phyloP scores from a whole-genome alignment of 2,113 vertebrate genomes.

The Harpagus bidentatus region DNA sequence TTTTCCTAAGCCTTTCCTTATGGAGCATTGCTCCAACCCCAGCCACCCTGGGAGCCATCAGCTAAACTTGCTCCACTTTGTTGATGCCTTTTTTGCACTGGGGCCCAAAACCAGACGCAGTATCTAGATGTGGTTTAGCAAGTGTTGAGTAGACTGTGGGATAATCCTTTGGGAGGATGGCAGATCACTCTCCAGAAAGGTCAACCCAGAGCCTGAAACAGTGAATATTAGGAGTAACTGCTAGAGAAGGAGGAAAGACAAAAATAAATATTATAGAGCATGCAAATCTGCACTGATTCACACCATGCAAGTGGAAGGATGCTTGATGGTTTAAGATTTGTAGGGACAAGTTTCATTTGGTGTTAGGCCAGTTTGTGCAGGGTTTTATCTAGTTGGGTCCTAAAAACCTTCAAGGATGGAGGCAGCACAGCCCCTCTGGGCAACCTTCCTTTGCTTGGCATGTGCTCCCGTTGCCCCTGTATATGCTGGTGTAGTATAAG shows the following conservation, averaged over 20 bases:
- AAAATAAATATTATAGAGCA: background rate
- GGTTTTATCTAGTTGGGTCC: background rate
- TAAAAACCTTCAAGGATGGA: background rate
- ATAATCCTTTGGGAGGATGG: too few species aligned
- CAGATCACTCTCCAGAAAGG: background rate
- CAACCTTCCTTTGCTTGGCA: background rate
- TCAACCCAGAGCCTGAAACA: background rate
- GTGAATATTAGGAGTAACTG: background rate
- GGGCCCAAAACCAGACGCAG: background rate
- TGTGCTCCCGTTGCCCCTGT: background rate
- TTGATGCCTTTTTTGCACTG: background rate
- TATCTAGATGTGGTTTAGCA: background rate
- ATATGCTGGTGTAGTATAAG: fast-evolving
- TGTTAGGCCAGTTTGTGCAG: background rate
- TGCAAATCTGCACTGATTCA: background rate
- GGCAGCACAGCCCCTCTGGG: background rate
- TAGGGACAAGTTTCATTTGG: background rate
- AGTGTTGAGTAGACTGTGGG: background rate
- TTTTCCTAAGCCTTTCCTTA: background rate
- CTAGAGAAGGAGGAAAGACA: background rate
- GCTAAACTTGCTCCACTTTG: background rate
- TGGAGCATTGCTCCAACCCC: background rate
- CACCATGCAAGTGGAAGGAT: background rate
- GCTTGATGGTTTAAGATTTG: too few species aligned
- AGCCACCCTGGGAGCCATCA: background rate